phyloP scores from a whole-genome alignment of 2,797 vertebrate genomes.

The Peromyscus aztecus region DNA sequence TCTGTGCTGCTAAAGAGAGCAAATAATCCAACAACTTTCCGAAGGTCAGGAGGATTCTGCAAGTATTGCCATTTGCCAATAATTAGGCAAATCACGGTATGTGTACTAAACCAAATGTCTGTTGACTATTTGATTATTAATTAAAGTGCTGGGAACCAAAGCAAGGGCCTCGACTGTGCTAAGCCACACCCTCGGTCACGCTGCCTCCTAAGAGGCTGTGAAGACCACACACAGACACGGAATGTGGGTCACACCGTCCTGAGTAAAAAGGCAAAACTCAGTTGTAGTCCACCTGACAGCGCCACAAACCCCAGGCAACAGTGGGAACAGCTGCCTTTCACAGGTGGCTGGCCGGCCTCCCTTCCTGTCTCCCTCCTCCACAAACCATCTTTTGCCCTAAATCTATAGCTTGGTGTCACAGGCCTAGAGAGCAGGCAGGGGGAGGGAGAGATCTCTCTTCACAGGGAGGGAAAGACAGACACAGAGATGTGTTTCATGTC shows the following conservation, averaged over 20 bases:
- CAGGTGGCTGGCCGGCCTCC: neutral
- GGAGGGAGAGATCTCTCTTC: neutral
- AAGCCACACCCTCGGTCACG: neutral
- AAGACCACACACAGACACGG: accelerated
- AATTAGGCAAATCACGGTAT: neutral
- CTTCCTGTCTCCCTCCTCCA: neutral
- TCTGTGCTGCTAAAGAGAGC: neutral
- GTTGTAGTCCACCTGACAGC: neutral
- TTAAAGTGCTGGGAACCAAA: neutral
- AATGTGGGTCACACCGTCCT: accelerated
- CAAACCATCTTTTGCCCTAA: neutral
- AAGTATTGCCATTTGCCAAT: neutral
- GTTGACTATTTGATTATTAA: neutral
- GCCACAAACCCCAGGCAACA: accelerated
- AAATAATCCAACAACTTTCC: neutral
- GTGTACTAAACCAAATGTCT: neutral
- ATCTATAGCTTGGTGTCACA: neutral
- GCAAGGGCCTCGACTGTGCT: neutral
- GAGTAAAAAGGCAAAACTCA: neutral
- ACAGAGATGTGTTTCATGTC: neutral
- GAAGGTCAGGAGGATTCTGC: neutral
- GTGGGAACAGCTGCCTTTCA: accelerated
- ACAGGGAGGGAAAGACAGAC: neutral
- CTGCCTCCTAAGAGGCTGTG: accelerated
- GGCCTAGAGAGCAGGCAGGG: no score